Evolutionary conservation across 2,888 invertebrate genomes (phyloP).

Genomic region (Agrochola circellaris): DNA sequence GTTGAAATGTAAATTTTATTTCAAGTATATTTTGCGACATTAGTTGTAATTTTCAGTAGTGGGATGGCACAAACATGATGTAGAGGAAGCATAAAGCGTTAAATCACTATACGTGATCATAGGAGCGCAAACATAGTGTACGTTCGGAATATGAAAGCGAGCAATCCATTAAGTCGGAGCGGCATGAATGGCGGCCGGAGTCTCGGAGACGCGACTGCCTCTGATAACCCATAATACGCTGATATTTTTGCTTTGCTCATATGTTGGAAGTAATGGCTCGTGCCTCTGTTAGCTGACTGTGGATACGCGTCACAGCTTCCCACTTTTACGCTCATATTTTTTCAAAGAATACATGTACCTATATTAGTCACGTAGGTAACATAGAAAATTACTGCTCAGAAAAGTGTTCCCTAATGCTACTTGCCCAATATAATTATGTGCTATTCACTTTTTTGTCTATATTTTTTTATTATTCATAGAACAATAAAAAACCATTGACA

Average conservation of each 20-base stretch:
- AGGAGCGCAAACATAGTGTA: constrained; percentile 85
- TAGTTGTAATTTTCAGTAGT: constrained; percentile 65
- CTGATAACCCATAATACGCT: constrained; percentile 90
- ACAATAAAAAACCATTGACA: no score
- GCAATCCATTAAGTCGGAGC: constrained; percentile 89
- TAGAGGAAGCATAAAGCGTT: constrained; percentile 78
- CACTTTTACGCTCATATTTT: not conserved
- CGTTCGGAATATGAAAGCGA: constrained; percentile 88
- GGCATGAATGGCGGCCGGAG: constrained; percentile 84
- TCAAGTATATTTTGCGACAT: constrained; percentile 63
- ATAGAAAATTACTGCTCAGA: not conserved
- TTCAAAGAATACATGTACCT: not conserved
- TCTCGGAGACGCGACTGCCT: constrained; percentile 86
- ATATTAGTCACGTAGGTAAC: not conserved
- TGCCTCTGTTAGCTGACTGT: constrained; percentile 73
- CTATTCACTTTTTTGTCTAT: not conserved
- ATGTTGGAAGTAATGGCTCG: constrained; percentile 90
- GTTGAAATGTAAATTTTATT: constrained; percentile 83
- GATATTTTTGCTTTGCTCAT: constrained; percentile 91
- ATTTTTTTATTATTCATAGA: not conserved
- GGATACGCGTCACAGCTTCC: constrained; percentile 71
- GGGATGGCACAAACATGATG: constrained; percentile 60
- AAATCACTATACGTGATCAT: constrained; percentile 86
- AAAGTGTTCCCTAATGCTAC: no score
- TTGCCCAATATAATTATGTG: not conserved